Conservation (phyloP, 2,797 vertebrate genomes). For the Macroramphosus scolopax region DNA sequence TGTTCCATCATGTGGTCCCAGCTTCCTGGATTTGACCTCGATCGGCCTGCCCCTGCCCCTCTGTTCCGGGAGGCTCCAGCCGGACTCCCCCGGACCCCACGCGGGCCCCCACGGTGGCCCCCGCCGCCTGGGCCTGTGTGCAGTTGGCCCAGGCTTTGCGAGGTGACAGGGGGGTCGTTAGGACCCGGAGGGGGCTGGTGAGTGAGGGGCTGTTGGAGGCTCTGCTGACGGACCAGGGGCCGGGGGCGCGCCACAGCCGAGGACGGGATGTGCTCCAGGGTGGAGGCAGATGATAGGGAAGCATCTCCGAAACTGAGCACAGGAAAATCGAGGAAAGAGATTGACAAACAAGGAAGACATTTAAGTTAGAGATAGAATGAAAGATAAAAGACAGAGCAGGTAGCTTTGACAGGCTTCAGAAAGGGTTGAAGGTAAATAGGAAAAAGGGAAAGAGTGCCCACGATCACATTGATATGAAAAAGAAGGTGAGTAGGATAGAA, state of each 20-base stretch:
- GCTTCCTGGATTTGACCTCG: constrained; percentile 94
- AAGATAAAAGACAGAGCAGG: constrained; percentile 19
- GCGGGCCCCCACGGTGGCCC: constrained; percentile 83
- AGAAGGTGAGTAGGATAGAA: constrained; percentile 23
- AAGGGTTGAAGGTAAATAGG: constrained; percentile 3
- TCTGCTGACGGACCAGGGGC: constrained; percentile 95
- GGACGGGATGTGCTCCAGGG: constrained; percentile 97
- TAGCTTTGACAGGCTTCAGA: constrained; percentile 18
- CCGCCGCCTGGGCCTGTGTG: constrained; percentile 86
- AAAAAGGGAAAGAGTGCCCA: not conserved
- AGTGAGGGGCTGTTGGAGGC: constrained; percentile 96
- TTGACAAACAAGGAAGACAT: constrained; percentile 41
- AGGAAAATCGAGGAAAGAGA: constrained; percentile 22
- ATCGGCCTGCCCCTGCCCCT: constrained; percentile 84
- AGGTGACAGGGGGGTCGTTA: constrained; percentile 93
- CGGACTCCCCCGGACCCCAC: constrained; percentile 87
- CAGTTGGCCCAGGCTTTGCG: constrained; percentile 96
- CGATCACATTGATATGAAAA: constrained; percentile 23
- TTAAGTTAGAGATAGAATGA: constrained; percentile 29
- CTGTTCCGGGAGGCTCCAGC: constrained; percentile 86
- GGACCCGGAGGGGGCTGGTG: constrained; percentile 91
- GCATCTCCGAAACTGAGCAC: constrained; percentile 69
- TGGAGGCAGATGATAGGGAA: constrained; percentile 92
- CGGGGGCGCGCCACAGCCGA: constrained; percentile 89
- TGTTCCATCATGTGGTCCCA: constrained; percentile 99